Conservation (phyloP, 2,113 vertebrate genomes). For the Poecile atricapillus region DNA sequence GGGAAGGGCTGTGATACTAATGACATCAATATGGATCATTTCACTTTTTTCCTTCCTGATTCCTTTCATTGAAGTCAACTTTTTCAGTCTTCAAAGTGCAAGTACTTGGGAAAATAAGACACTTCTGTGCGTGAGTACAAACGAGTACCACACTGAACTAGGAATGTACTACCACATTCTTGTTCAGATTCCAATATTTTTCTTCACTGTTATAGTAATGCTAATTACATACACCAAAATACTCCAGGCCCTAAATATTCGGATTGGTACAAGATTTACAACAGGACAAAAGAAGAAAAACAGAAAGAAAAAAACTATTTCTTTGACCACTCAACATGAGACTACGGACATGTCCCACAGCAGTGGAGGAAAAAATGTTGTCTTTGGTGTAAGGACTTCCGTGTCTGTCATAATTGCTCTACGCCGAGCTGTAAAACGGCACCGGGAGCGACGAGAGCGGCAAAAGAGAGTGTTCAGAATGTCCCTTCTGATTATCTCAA, state of each 20-base stretch:
- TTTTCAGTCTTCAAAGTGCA: conserved; percentile 82
- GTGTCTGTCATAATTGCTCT: conserved; percentile 97
- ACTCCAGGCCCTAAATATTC: conserved; percentile 96
- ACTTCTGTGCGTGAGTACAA: conserved; percentile 79
- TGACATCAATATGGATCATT: conserved; percentile 92
- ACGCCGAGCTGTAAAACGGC: conserved; percentile 91
- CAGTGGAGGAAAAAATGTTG: conserved; percentile 82
- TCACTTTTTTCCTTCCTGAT: conserved; percentile 94
- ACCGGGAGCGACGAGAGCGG: conserved; percentile 92
- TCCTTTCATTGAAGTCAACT: conserved; percentile 96
- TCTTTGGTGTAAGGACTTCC: conserved; percentile 93
- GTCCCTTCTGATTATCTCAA: conserved; percentile 97
- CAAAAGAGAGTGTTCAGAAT: conserved; percentile 96
- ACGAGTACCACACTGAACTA: conserved; percentile 89
- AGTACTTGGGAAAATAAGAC: conserved; percentile 88
- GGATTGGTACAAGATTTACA: conserved; percentile 94
- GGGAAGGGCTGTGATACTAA: conserved; percentile 89
- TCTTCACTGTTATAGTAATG: conserved; percentile 95
- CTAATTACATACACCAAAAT: conserved; percentile 97
- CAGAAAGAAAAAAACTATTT: conserved; percentile 93
- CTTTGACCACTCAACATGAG: conserved; percentile 87
- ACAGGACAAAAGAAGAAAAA: conserved; percentile 90
- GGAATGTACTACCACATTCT: conserved; percentile 97
- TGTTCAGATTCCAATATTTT: conserved; percentile 97
- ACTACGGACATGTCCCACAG: conserved; percentile 83